Conservation (phyloP, 2,888 invertebrate species). For the Elegia similella region DNA sequence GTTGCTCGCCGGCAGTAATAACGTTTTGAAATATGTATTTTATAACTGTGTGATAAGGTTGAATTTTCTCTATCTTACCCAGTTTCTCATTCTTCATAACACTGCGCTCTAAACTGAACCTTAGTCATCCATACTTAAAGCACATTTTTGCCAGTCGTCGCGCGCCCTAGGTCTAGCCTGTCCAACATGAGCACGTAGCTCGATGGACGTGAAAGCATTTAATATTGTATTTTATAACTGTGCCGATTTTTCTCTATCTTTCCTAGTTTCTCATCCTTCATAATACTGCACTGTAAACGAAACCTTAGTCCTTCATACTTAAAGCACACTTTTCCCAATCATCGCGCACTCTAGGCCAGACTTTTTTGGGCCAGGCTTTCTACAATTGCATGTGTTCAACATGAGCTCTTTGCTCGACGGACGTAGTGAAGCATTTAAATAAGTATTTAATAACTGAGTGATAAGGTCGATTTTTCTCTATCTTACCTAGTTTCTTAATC, state of each 20-base stretch:
- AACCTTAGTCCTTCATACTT: slow-evolving; percentile 25
- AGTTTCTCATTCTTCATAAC: too few relatives aligned
- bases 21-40: too few relatives aligned
- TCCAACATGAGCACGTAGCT: slow-evolving; percentile 62
- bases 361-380: slow-evolving; percentile 69
- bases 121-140: slow-evolving; percentile 26
- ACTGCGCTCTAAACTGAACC: background rate
- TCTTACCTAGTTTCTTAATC: too few relatives aligned
- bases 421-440: slow-evolving; percentile 61
- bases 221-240: too few relatives aligned
- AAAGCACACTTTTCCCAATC: slow-evolving; percentile 28
- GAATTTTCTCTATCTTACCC: too few relatives aligned
- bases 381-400: slow-evolving; percentile 68
- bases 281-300: too few relatives aligned
- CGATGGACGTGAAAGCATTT: slow-evolving; percentile 62
- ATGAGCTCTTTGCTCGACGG: slow-evolving; percentile 61
- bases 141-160: slow-evolving; percentile 28
- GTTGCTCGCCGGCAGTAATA: too few relatives aligned
- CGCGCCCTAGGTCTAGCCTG: slow-evolving; percentile 35
- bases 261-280: too few relatives aligned
- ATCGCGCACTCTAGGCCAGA: slow-evolving; percentile 25
- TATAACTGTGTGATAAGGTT: too few relatives aligned
- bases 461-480: too few relatives aligned
- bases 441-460: too few relatives aligned
- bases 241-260: too few relatives aligned